A percentile compares a stretch with the other conserved stretches of the same genome.
These are phyloP conservation scores for Lissonota sp. DNA, from an alignment of 2,888 invertebrate genomes.

Conservation along the genomic window DNA sequence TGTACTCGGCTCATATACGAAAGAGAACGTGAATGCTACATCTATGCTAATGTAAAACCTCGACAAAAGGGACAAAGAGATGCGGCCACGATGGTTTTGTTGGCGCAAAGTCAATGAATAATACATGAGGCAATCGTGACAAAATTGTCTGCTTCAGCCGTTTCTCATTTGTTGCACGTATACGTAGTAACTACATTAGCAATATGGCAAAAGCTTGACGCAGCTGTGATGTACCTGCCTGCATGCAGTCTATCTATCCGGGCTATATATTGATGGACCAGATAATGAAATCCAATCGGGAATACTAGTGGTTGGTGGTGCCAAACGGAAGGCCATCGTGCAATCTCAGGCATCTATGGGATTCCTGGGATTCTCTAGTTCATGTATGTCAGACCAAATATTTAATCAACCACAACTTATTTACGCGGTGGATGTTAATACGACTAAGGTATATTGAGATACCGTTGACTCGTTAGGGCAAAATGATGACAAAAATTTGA, in stretches of 20 bases:
- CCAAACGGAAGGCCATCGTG: no score
- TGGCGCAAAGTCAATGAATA: constrained; percentile 30
- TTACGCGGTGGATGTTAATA: no score
- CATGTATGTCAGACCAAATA: no score
- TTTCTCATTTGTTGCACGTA: constrained; percentile 4
- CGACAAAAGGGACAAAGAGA: constrained; percentile 7
- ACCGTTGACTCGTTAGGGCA: no score
- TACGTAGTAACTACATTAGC: background rate
- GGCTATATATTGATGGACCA: background rate
- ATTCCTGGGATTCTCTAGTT: no score
- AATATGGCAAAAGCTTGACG: background rate
- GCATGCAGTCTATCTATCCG: background rate
- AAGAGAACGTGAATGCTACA: background rate
- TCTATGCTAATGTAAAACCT: constrained; percentile 30
- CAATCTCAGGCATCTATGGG: no score
- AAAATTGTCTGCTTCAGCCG: constrained; percentile 10
- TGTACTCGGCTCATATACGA: constrained; percentile 3
- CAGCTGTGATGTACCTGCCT: background rate
- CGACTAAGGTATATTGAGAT: no score
- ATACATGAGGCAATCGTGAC: constrained; percentile 34
- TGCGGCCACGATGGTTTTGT: constrained; percentile 15
- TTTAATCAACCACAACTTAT: no score
- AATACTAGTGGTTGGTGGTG: background rate
- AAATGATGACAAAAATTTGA: no score
- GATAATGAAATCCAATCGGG: background rate